These are phyloP conservation scores for Enteromius treurensis DNA, from an alignment of 2,797 vertebrate species.

Conservation along the genomic window DNA sequence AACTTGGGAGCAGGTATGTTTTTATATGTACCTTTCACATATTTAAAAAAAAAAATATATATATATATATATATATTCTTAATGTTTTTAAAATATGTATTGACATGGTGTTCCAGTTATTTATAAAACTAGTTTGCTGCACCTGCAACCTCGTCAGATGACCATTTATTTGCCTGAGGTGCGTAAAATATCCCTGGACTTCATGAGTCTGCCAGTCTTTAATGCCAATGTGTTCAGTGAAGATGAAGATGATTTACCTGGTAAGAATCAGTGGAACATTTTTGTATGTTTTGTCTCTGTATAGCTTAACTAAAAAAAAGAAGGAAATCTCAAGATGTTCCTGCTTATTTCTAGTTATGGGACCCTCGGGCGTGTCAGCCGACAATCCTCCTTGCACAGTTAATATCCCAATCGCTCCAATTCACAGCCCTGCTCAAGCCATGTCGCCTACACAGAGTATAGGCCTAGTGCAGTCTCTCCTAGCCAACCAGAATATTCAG, in stretches of 20 bases:
- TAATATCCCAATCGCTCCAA: constrained; percentile 98
- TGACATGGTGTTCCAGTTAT: constrained; percentile 81
- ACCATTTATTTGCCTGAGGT: constrained; percentile 99
- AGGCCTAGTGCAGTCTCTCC: constrained; percentile 93
- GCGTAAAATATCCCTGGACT: constrained; percentile 95
- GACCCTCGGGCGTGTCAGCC: constrained; percentile 86
- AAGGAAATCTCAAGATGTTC: background rate
- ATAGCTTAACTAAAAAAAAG: background rate
- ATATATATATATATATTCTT: background rate
- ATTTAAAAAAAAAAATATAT: too few relatives aligned
- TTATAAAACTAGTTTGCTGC: constrained; percentile 98
- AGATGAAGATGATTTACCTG: constrained; percentile 89
- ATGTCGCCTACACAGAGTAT: constrained; percentile 99
- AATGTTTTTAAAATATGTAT: background rate
- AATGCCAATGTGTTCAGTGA: constrained; percentile 98
- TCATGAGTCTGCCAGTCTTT: constrained; percentile 95
- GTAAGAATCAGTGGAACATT: constrained; percentile 40
- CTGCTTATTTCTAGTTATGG: constrained; percentile 83
- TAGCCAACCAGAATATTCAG: constrained; percentile 98
- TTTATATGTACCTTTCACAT: too few relatives aligned
- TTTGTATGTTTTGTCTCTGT: background rate
- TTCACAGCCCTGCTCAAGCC: constrained; percentile 97
- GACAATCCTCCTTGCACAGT: constrained; percentile 96
- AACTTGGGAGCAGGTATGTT: constrained; percentile 96
- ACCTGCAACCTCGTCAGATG: constrained; percentile 98